These are phyloP conservation scores for Leptarthrus brevirostris DNA, from an alignment of 2,888 invertebrate species.

Conservation along the genomic window DNA sequence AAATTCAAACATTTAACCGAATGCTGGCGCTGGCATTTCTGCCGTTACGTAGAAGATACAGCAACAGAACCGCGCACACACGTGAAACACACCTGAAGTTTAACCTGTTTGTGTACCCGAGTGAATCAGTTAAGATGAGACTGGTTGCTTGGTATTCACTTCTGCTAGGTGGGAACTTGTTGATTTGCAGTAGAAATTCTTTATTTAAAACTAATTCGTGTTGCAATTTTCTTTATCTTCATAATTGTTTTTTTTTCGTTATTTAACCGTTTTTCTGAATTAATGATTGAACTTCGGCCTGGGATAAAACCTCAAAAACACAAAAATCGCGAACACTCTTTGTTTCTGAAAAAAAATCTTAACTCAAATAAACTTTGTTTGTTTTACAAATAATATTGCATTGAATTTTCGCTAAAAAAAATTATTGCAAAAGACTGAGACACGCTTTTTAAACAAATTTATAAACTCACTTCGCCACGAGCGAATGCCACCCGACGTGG, in stretches of 20 bases:
- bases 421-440: too few relatives aligned
- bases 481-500: neutral
- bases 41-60: slow-evolving; percentile 17
- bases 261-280: too few relatives aligned
- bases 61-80: slow-evolving; percentile 5
- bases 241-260: neutral
- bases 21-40: slow-evolving; percentile 11
- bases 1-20: slow-evolving; percentile 10
- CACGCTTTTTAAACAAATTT: too few relatives aligned
- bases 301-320: too few relatives aligned
- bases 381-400: too few relatives aligned
- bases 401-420: too few relatives aligned
- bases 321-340: too few relatives aligned
- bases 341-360: too few relatives aligned
- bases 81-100: slow-evolving; percentile 40
- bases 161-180: slow-evolving; percentile 22
- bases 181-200: slow-evolving; percentile 4
- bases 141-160: slow-evolving; percentile 18
- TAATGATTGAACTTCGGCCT: too few relatives aligned
- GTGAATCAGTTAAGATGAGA: slow-evolving; percentile 38
- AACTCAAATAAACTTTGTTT: too few relatives aligned
- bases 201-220: neutral
- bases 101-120: slow-evolving; percentile 38
- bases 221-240: slow-evolving; percentile 5
- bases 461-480: neutral